A percentile compares a stretch with the other conserved stretches of the same genome.
Conservation (phyloP, 2,888 invertebrate species). For the Calephelis perditalis region DNA sequence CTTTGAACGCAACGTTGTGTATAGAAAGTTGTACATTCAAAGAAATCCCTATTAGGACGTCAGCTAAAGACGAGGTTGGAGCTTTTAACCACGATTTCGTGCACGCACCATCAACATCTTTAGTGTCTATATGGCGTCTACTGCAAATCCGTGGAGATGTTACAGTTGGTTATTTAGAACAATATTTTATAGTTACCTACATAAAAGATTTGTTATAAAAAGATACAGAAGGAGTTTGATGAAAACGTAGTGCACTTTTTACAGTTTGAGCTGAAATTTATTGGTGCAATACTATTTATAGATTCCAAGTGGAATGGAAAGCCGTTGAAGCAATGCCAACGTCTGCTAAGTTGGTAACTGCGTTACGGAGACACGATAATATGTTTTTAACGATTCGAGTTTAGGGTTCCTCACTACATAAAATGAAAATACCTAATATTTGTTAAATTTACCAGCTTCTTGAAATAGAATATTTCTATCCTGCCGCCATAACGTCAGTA, state of each 20-base stretch:
- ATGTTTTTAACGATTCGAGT: conserved; percentile 38
- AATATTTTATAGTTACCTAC: too few species aligned
- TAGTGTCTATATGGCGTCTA: neutral
- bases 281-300: conserved; percentile 51
- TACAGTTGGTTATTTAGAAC: too few species aligned
- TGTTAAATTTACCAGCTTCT: too few species aligned
- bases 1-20: too few species aligned
- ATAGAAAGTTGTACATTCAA: too few species aligned
- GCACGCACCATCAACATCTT: neutral
- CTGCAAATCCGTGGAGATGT: neutral
- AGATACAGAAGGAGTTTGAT: conserved; percentile 17
- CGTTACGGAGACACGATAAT: conserved; percentile 38
- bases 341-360: conserved; percentile 47
- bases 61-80: too few species aligned
- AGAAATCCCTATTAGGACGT: too few species aligned
- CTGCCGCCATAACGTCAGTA: too few species aligned
- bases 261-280: conserved; percentile 46
- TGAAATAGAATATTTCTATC: too few species aligned
- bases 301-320: conserved; percentile 35
- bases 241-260: conserved; percentile 45
- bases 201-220: too few species aligned
- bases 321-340: conserved; percentile 43
- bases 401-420: conserved; percentile 30
- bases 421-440: conserved; percentile 16
- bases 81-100: too few species aligned